Base-by-base conservation (phyloP, 2,113 vertebrate species). In the Dicaeum eximium region DNA sequence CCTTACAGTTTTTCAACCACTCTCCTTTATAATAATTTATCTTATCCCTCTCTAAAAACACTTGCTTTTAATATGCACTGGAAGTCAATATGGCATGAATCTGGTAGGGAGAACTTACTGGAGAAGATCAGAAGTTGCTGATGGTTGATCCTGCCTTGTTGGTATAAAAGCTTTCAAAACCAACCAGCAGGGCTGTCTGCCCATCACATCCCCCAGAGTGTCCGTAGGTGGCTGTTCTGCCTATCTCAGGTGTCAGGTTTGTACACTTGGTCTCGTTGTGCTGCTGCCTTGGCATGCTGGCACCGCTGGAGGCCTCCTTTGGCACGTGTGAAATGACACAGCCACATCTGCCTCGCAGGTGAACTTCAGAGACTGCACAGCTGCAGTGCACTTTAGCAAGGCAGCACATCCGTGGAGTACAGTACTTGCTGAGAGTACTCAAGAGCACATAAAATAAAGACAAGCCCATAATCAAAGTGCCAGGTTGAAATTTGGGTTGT, bases 351-450 rank as follows among this genome's bases (percentile, higher is more conserved):
- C 73, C 72, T 18, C 37, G 47, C 44, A 45, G 57, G 31, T 40
- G 44, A 30, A 8, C 15, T 12, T 16, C 35, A 42, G 70, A 53
- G 27, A 18, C 56, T 21, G 11, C 8, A 6, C 28, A 80, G 12
- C 42, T 81, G 69, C 42, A 58, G 42, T 14, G 54, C 42, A 14
- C 56, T 67, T 54, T 0, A 38, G 66, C 7, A 2, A n/a, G 42
- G 21, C 33, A 30, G 0, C 1, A 1, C 4, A 2, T 27, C 7
- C 7, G 1, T 51, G 66, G 56, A 51, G 42, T 35, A 31, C 38
- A 38, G 51, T 18, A 7, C 58, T 72, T 79, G 53, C 74, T 75
- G 67, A 81, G 64, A 86, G 42, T 37, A 37, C 33, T 33, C 71
- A 44, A 16, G 37, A 38, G 23, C 28, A 20, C 40, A 7, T 74